These are phyloP conservation scores for Balaenoptera acutorostrata DNA, from an alignment of 2,113 vertebrate species.

Conservation along the genomic window DNA sequence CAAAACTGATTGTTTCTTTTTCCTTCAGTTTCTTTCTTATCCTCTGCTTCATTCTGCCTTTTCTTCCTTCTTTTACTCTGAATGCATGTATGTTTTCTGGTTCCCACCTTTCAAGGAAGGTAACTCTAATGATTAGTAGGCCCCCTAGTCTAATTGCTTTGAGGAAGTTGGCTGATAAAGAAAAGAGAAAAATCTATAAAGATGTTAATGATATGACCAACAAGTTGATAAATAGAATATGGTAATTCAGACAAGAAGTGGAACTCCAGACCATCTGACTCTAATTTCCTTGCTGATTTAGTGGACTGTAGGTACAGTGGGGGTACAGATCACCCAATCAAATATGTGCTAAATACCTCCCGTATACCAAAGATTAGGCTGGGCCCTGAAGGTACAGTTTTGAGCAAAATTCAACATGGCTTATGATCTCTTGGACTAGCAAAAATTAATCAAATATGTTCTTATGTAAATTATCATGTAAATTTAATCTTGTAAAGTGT, in stretches of 20 bases:
- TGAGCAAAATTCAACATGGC: not conserved
- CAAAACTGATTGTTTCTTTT: not conserved
- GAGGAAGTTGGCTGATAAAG: not conserved
- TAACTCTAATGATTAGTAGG: not conserved
- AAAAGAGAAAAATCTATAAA: not conserved
- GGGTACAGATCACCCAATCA: not conserved
- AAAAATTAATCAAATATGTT: not conserved
- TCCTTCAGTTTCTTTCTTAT: not conserved
- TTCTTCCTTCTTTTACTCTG: not conserved
- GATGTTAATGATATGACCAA: not conserved
- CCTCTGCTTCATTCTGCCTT: not conserved
- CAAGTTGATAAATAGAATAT: not conserved
- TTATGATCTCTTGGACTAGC: not conserved
- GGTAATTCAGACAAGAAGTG: not conserved
- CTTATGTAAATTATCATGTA: not conserved
- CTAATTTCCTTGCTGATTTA: not conserved
- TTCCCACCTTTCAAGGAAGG: not conserved
- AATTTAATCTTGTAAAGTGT: not conserved
- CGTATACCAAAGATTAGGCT: not conserved
- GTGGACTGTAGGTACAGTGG: not conserved
- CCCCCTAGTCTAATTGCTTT: not conserved
- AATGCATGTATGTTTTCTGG: not conserved
- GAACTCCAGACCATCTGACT: not conserved
- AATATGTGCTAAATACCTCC: not conserved
- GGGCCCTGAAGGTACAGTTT: not conserved